Conservation (phyloP, 2,113 vertebrate species). For the human (Homo sapiens) region DNA sequence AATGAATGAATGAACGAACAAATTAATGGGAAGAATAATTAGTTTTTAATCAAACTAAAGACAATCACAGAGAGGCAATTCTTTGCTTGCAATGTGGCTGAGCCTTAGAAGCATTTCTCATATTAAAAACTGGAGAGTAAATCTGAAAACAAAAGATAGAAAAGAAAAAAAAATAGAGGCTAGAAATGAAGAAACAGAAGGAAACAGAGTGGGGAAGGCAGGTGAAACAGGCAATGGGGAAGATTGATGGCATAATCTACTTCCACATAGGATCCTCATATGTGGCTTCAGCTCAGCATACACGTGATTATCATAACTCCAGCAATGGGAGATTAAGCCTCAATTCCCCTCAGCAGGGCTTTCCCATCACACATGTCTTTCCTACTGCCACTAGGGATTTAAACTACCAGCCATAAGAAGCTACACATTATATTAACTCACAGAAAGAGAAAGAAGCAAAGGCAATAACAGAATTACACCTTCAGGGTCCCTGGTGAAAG, state of each 20-base stretch:
- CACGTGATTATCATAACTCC: background rate
- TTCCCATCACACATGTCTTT: background rate
- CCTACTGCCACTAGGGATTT: background rate
- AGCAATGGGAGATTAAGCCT: background rate
- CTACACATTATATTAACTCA: slow-evolving; percentile 13
- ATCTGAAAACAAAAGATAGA: background rate
- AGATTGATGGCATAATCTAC: background rate
- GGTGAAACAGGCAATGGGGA: background rate
- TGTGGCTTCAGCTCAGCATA: slow-evolving; percentile 6
- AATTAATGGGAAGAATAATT: slow-evolving; percentile 5
- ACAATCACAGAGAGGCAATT: background rate
- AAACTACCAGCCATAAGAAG: background rate
- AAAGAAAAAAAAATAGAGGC: background rate
- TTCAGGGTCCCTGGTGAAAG: slow-evolving; percentile 60
- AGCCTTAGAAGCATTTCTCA: background rate
- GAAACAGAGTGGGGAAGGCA: background rate
- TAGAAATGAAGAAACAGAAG: background rate
- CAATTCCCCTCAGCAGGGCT: background rate
- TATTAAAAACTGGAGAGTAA: background rate
- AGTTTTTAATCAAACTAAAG: background rate
- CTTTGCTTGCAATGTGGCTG: background rate
- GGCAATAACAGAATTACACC: background rate
- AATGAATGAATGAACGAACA: background rate
- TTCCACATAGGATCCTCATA: background rate
- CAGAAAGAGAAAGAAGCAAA: slow-evolving; percentile 44